A percentile compares a stretch with the other conserved stretches of the same genome.
These are phyloP conservation scores for Exephanes ischioxanthus DNA, from an alignment of 2,888 invertebrate species.

Conservation along the genomic window DNA sequence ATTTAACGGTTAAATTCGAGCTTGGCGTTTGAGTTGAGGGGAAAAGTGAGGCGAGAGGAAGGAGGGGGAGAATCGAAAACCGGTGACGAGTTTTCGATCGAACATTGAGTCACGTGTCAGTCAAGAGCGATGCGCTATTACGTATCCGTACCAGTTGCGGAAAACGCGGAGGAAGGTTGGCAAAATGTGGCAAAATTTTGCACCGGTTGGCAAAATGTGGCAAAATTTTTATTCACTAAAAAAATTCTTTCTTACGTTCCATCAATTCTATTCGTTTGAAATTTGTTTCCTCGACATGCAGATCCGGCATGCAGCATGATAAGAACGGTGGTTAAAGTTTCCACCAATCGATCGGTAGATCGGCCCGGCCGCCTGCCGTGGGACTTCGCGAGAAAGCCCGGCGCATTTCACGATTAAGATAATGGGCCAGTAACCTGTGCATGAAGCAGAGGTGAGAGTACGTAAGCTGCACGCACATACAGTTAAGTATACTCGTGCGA, in stretches of 20 bases:
- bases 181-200: background rate
- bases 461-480: conserved; percentile 5
- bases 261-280: background rate
- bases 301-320: background rate
- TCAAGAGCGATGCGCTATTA: conserved; percentile 14
- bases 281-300: background rate
- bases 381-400: conserved; percentile 26
- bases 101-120: conserved; percentile 54
- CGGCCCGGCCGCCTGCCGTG: conserved; percentile 8
- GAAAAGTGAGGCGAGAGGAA: conserved; percentile 56
- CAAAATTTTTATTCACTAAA: background rate
- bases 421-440: conserved; percentile 20
- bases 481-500: conserved; percentile 3
- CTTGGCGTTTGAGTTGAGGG: conserved; percentile 80
- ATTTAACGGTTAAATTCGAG: conserved; percentile 80
- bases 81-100: conserved; percentile 56
- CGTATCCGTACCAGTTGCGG: background rate
- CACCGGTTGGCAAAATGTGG: background rate
- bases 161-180: background rate
- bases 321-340: background rate
- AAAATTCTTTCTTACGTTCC: background rate
- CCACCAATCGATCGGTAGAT: conserved; percentile 9
- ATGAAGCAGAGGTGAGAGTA: conserved; percentile 12
- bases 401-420: conserved; percentile 30
- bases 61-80: conserved; percentile 23